Evolutionary conservation across 2,888 invertebrate genomes (phyloP).

Genomic region (Meghimatium bilineatum): DNA sequence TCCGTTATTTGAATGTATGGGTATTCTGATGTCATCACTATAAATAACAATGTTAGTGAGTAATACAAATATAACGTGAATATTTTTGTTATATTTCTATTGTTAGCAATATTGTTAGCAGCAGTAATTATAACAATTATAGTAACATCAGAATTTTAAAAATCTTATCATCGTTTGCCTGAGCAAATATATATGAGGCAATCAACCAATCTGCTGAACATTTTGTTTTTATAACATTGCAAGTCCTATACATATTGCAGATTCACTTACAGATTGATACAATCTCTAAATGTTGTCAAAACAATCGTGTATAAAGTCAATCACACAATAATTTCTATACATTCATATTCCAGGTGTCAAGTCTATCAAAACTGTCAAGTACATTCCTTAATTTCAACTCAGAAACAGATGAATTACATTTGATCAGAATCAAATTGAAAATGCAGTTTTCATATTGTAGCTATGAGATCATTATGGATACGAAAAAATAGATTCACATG

Average conservation of each 20-base stretch:
- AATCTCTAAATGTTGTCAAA: background rate
- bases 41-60: background rate
- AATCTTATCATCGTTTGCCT: background rate
- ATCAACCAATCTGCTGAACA: no score
- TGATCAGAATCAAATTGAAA: background rate
- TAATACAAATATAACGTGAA: background rate
- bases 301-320: background rate
- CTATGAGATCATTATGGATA: background rate
- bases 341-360: background rate
- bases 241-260: background rate
- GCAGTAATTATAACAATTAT: background rate
- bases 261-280: background rate
- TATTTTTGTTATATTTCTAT: background rate
- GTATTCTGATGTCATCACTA: background rate
- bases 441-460: background rate
- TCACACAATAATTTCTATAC: background rate
- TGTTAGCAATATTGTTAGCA: background rate
- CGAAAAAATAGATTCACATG: no score
- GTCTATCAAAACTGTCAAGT: background rate
- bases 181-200: background rate
- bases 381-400: background rate
- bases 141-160: background rate
- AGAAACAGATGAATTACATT: background rate
- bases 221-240: no score
- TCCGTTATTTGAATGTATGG: background rate